Conservation (phyloP, 1,140 invertebrate genomes). For the Leptoteleia sp. region DNA sequence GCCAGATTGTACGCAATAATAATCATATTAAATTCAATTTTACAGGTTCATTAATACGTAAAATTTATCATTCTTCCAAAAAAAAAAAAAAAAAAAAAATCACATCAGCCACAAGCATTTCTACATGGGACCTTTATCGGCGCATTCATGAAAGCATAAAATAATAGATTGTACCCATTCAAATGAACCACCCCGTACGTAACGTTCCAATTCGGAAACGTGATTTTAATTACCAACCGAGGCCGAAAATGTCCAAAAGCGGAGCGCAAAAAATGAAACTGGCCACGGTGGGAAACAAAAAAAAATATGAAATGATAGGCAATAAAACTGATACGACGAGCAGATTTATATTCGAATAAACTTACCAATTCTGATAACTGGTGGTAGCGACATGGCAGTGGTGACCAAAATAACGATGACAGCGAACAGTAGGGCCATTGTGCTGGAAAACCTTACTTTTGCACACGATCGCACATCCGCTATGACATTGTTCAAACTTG, state of each 20-base stretch:
- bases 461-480: constrained; percentile 70
- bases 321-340: constrained; percentile 51
- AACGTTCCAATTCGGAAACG: constrained; percentile 28
- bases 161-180: constrained; percentile 8
- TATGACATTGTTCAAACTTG: constrained; percentile 75
- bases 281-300: background rate
- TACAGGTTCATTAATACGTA: too few relatives aligned
- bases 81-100: too few relatives aligned
- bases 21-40: too few relatives aligned
- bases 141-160: background rate
- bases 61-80: constrained; percentile 5
- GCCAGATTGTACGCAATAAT: too few relatives aligned
- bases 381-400: constrained; percentile 82
- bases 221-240: constrained; percentile 48
- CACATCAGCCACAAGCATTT: background rate
- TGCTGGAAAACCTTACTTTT: constrained; percentile 72
- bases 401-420: constrained; percentile 79
- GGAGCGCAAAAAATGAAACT: constrained; percentile 17
- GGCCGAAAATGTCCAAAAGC: constrained; percentile 33
- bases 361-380: constrained; percentile 86
- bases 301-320: constrained; percentile 44
- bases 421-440: constrained; percentile 79
- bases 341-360: constrained; percentile 64
- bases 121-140: background rate
- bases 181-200: constrained; percentile 14